Conservation (phyloP, 2,113 vertebrate genomes). For the Thalassarche chlororhynchos region DNA sequence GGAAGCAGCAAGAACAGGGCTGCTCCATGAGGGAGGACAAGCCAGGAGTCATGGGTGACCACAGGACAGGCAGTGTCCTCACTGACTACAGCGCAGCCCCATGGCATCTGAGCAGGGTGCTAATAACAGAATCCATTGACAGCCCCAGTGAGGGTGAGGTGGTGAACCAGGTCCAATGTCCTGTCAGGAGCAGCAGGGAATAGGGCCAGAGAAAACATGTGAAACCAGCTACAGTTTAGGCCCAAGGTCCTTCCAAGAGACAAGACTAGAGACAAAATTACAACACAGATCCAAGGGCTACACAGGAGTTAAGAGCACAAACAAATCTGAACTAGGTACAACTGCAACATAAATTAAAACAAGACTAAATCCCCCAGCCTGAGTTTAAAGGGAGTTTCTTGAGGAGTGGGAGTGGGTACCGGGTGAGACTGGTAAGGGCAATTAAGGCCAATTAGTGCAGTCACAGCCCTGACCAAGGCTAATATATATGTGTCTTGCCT, state of each 20-base stretch:
- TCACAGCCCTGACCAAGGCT: background rate
- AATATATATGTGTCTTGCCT: background rate
- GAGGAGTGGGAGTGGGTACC: background rate
- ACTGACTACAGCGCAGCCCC: accelerated
- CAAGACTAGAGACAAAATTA: background rate
- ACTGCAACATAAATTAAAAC: background rate
- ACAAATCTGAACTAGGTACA: background rate
- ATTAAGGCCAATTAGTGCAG: background rate
- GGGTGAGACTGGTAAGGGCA: background rate
- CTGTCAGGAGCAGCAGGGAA: background rate
- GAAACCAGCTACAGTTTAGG: background rate
- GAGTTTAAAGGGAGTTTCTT: background rate
- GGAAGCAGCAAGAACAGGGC: background rate
- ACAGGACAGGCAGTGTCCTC: background rate
- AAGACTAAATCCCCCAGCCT: background rate
- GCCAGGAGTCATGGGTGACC: background rate
- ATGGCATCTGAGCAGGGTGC: background rate
- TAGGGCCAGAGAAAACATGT: background rate
- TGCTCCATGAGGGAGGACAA: background rate
- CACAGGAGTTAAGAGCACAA: background rate
- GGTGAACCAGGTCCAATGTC: accelerated
- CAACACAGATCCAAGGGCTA: background rate
- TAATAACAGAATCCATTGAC: background rate
- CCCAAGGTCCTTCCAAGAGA: background rate
- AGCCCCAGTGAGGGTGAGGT: background rate